Base-by-base conservation (phyloP, 2,888 invertebrate species). In the Phaedon cochleariae region DNA sequence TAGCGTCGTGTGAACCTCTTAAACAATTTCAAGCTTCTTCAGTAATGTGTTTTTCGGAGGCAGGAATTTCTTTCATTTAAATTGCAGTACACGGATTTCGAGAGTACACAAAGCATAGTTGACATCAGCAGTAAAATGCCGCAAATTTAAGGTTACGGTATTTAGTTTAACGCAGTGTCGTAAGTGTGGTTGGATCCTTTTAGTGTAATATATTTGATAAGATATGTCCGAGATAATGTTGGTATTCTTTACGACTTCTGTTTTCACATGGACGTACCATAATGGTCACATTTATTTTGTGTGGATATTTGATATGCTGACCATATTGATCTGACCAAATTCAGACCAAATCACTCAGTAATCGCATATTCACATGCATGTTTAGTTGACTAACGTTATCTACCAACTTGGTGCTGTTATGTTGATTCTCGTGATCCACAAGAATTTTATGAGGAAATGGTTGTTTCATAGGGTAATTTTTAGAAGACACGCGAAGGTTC, bases 201-300 rank as follows among this genome's bases (percentile, higher is more conserved):
- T 31, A 53, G 58, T 34, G 57, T 60, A 58, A 67, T 63, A 57
- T 67, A 67, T 64, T 64, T 67, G 64, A 64, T 64, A 61, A 64
- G 67, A 67, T 67, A 22, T 46, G 34, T 48, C 58, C 6, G 49
- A 62, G 64, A 68, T 65, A 61, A 58, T 29, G 51, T 59, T 51
- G 51, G 22, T 51, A 68, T 68, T 62, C 59, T 68, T 65, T 65
- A 68, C 59, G 64, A 58, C 52, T 64, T 58, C 58, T 46, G 61
- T 59, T 59, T 22, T 6, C 37, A 53, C 48, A 62, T 59, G 55
- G 59, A 59, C 65, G 61, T 62, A 55, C 62, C 62, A 57, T 59
- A 31, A 52, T 34, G 48, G 26, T 26, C 26, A 26, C 4, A 26
- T 26, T 7, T 26, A 26, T 26, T 26, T 26, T 26, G 26, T 3